Evolutionary conservation across 2,888 invertebrate genomes (phyloP).

Genomic region (Synanthedon vespiformis): DNA sequence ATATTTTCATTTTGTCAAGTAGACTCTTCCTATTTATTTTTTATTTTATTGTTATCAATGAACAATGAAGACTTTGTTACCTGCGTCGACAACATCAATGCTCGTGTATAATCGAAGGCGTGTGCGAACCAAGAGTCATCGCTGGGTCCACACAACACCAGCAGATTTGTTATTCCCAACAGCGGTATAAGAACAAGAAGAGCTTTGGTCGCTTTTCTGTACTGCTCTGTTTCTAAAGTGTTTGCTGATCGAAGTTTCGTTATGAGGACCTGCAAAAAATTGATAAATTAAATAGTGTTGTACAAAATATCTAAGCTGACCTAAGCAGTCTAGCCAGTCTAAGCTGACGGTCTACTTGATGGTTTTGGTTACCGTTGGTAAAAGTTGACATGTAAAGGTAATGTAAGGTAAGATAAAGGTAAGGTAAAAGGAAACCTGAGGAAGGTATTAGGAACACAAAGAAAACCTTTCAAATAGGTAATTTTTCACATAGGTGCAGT

Average conservation of each 20-base stretch:
- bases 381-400: no score
- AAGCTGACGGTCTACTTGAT: no score
- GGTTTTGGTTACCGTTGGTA: no score
- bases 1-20: not conserved
- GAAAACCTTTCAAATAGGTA: no score
- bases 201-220: constrained; percentile 91
- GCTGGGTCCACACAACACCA: constrained; percentile 85
- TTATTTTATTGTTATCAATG: not conserved
- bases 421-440: no score
- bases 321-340: no score
- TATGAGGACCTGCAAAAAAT: constrained; percentile 80
- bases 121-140: constrained; percentile 79
- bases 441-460: no score
- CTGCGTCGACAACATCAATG: constrained; percentile 90
- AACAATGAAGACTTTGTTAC: constrained; percentile 54
- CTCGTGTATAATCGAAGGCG: constrained; percentile 83
- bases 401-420: no score
- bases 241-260: constrained; percentile 93
- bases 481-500: no score
- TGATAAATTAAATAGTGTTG: no score
- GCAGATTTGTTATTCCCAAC: constrained; percentile 90
- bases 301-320: no score
- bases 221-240: constrained; percentile 90
- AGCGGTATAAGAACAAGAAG: constrained; percentile 92
- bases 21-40: no score